Percentiles rank a stretch among this genome's conserved stretches.
Evolutionary conservation across 64 coral and sea anemone species (phyloP).

Genomic region (Montipora foliosa): DNA sequence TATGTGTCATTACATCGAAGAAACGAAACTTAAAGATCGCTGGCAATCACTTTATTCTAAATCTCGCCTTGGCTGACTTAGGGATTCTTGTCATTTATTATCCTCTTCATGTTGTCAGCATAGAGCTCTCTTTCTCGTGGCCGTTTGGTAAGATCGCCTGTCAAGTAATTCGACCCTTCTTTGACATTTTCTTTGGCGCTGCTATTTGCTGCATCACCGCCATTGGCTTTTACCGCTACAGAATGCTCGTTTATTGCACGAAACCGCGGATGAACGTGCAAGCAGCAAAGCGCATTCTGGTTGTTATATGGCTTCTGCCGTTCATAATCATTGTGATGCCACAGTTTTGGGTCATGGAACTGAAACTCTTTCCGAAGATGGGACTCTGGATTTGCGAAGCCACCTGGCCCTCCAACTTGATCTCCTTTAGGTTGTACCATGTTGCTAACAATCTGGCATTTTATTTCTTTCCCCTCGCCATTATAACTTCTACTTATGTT

Average conservation of each 20-base stretch:
- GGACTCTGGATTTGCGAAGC: constrained; percentile 17
- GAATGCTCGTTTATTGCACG: constrained; percentile 77
- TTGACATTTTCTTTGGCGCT: constrained; percentile 67
- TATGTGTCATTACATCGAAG: constrained; percentile 73
- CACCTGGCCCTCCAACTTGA: constrained; percentile 18
- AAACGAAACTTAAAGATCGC: constrained; percentile 50
- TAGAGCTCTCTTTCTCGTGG: constrained; percentile 75
- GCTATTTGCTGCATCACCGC: constrained; percentile 77
- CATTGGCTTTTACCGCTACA: constrained; percentile 80
- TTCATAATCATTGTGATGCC: constrained; percentile 71
- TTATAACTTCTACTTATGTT: constrained; percentile 73
- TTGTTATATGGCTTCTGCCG: constrained; percentile 75
- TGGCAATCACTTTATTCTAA: constrained; percentile 74
- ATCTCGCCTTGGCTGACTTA: constrained; percentile 77
- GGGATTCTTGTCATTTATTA: constrained; percentile 56
- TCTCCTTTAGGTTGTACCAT: constrained; percentile 42
- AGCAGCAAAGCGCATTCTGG: constrained; percentile 58
- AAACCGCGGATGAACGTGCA: constrained; percentile 63
- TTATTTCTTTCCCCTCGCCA: constrained; percentile 55
- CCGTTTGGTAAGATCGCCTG: constrained; percentile 80
- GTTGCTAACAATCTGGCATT: not conserved
- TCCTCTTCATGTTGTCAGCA: constrained; percentile 48
- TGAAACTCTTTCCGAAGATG: not conserved
- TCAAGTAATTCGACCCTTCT: constrained; percentile 53
- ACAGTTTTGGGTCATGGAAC: constrained; percentile 76